Evolutionary conservation across 2,888 invertebrate species (phyloP).

Genomic region (Phorcus lineatus): DNA sequence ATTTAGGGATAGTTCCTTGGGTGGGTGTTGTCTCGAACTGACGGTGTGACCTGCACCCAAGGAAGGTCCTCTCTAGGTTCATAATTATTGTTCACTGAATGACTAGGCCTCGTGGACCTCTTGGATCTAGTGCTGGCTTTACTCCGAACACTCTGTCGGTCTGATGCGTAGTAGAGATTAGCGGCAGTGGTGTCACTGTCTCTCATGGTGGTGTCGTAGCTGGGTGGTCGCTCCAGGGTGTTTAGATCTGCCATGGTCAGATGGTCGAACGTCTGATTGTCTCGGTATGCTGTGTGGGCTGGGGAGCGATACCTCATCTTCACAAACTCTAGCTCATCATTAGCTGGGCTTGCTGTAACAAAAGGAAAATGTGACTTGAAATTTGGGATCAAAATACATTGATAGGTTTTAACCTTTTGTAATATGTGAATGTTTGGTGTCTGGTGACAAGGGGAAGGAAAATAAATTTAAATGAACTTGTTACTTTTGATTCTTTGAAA

Average conservation of each 20-base stretch:
- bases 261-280: constrained; percentile 41
- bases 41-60: constrained; percentile 69
- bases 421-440: no score
- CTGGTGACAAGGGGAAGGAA: background rate
- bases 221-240: constrained; percentile 62
- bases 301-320: constrained; percentile 69
- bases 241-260: constrained; percentile 41
- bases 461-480: no score
- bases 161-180: constrained; percentile 53
- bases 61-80: constrained; percentile 61
- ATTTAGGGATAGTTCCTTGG: background rate
- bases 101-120: background rate
- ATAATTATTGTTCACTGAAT: constrained; percentile 25
- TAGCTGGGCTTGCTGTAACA: constrained; percentile 70
- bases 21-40: constrained; percentile 29
- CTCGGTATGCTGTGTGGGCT: constrained; percentile 37
- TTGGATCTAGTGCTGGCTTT: constrained; percentile 52
- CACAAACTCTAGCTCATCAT: constrained; percentile 74
- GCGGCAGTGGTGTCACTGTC: constrained; percentile 49
- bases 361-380: constrained; percentile 20
- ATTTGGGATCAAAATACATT: background rate
- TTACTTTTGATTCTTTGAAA: background rate
- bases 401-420: no score
- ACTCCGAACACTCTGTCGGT: constrained; percentile 63
- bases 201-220: constrained; percentile 67